Percentiles rank a stretch among this genome's conserved stretches.
These are phyloP conservation scores for Eupithecia dodoneata DNA, from an alignment of 2,888 invertebrate species.

Conservation along the genomic window DNA sequence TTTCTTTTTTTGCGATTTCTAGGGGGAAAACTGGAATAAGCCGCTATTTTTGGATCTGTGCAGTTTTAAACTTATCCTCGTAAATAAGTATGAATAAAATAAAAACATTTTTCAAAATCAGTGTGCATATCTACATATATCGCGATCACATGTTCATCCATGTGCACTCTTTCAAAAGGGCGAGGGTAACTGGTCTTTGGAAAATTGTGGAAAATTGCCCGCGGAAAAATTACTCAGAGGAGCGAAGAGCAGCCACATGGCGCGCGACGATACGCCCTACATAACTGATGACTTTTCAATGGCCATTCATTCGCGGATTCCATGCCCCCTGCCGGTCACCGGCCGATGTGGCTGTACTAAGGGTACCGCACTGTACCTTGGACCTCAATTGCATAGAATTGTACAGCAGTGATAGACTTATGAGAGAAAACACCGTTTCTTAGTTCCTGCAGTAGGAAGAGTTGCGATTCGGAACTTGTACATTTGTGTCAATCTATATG, in stretches of 20 bases:
- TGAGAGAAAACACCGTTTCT: background rate
- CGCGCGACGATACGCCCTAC: conserved; percentile 77
- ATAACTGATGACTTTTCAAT: conserved; percentile 84
- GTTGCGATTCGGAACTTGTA: background rate
- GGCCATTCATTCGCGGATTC: conserved; percentile 77
- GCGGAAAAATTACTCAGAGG: conserved; percentile 76
- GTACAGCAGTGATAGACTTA: background rate
- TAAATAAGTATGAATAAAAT: background rate
- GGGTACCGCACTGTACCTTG: conserved; percentile 11
- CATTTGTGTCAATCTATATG: background rate
- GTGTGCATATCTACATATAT: background rate
- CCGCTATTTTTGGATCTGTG: background rate
- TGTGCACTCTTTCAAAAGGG: conserved; percentile 66
- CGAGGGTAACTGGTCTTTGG: conserved; percentile 67
- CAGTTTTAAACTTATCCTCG: background rate
- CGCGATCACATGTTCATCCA: conserved; percentile 38
- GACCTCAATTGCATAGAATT: background rate
- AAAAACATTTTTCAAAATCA: conserved; percentile 15
- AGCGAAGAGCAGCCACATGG: conserved; percentile 74
- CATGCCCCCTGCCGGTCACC: conserved; percentile 47
- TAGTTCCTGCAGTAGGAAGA: background rate
- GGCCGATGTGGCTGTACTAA: conserved; percentile 21
- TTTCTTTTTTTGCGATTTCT: too few species aligned
- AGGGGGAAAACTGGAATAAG: too few species aligned
- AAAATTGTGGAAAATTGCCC: conserved; percentile 75